Percentiles rank a stretch among this genome's conserved stretches.
These are phyloP conservation scores for Contarinia nasturtii DNA, from an alignment of 1,140 invertebrate species.

Conservation along the genomic window DNA sequence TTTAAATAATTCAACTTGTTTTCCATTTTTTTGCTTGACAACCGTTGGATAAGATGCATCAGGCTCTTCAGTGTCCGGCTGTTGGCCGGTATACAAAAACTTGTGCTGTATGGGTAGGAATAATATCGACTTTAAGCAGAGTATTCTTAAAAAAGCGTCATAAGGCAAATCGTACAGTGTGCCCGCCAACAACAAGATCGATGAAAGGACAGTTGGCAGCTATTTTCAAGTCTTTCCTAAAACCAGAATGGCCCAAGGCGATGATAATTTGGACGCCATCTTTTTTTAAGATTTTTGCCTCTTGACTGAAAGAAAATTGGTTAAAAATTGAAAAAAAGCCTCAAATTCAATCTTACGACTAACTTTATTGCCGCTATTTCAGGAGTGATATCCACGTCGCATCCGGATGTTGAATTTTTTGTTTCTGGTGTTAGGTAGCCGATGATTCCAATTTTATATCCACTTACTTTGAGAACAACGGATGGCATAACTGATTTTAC, in stretches of 20 bases:
- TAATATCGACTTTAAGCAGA: too few species aligned
- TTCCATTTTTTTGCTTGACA: slow-evolving; percentile 12
- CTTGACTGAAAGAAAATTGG: slow-evolving; percentile 20
- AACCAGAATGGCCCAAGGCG: slow-evolving; percentile 78
- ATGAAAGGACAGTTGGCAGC: slow-evolving; percentile 60
- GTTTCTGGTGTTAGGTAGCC: slow-evolving; percentile 80
- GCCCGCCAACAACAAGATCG: slow-evolving; percentile 68
- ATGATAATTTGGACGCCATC: slow-evolving; percentile 66
- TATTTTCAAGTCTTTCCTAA: slow-evolving; percentile 52
- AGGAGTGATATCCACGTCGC: slow-evolving; percentile 47
- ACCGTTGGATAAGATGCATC: too few species aligned
- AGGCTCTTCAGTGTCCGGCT: slow-evolving; percentile 35
- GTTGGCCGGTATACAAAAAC: slow-evolving; percentile 51
- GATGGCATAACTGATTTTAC: slow-evolving; percentile 33
- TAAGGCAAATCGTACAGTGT: too few species aligned
- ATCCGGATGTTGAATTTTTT: slow-evolving; percentile 35
- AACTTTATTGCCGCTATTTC: slow-evolving; percentile 47
- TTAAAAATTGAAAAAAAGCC: not conserved
- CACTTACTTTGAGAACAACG: slow-evolving; percentile 37
- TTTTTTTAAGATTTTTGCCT: slow-evolving; percentile 40
- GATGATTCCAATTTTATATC: slow-evolving; percentile 57
- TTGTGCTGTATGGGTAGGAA: too few species aligned
- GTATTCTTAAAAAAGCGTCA: too few species aligned
- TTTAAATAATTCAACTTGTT: slow-evolving; percentile 52
- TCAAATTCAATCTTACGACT: slow-evolving; percentile 1